Percentiles rank a stretch among this genome's conserved stretches.
Conservation (phyloP, 2,113 vertebrate species). For the Ammodytes dubius region DNA sequence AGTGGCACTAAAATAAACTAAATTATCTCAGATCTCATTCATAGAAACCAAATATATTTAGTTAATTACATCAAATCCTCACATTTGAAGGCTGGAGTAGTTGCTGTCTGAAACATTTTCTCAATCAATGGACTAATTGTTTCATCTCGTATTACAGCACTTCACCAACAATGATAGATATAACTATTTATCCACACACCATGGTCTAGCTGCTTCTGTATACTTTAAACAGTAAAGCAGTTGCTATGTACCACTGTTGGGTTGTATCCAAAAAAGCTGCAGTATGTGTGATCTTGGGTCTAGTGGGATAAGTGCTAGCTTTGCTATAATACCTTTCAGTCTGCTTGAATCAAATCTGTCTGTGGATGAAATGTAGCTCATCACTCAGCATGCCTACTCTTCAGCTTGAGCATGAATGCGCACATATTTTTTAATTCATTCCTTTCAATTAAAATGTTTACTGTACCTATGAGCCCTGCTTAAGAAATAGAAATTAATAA, state of each 20-base stretch:
- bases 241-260: not conserved
- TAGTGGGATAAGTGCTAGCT: not conserved
- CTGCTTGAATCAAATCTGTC: slow-evolving; percentile 28
- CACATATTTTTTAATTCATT: not conserved
- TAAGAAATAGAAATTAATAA: slow-evolving; percentile 14
- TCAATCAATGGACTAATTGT: slow-evolving; percentile 9
- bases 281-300: slow-evolving; percentile 23
- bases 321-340: slow-evolving; percentile 32
- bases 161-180: slow-evolving; percentile 7
- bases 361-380: not conserved
- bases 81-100: not conserved
- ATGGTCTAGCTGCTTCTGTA: not conserved
- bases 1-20: not conserved
- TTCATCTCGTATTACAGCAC: slow-evolving; percentile 18
- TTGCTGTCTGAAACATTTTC: not conserved
- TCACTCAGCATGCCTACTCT: not conserved
- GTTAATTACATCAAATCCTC: not conserved
- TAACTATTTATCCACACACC: not conserved
- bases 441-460: slow-evolving; percentile 3
- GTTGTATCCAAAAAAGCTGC: slow-evolving; percentile 12
- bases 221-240: not conserved
- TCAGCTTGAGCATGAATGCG: not conserved
- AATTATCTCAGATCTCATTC: not conserved
- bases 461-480: not conserved
- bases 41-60: not conserved